Base-by-base conservation (phyloP, 2,888 invertebrate species). In the Epirrhoe alternata region DNA sequence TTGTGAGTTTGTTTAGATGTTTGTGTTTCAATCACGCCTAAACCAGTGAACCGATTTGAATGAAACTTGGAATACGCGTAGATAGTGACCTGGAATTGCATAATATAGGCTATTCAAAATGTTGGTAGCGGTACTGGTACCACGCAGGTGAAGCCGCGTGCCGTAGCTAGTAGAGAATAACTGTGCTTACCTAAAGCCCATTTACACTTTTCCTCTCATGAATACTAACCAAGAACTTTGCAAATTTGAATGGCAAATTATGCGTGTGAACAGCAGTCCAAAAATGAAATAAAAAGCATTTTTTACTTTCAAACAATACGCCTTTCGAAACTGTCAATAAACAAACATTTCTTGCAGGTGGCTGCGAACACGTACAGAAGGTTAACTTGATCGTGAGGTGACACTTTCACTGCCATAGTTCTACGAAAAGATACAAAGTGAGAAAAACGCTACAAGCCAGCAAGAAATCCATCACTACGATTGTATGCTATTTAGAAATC, bases 321-420 rank as follows among this genome's bases (percentile, higher is more conserved):
- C 77, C 82, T 86, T 86, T 86, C 85, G 74, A 78, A 80, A 63
- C 62, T 75, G 70, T 76, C 80, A 75, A 78, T 80, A 76, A 79
- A 77, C 73, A 75, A 80, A 77, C 73, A 77, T 82, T 77, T 83
- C 71, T 89, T 85, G 71, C 92, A 92, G 92, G 83, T 83, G 71
- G 68, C 70, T 77, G 85, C 77, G 83, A 80, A 75, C 83, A 86
- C 86, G 85, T 86, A 83, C 75, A 77, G 75, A 76, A 84, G 84
- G 89, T 86, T 84, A 86, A 82, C 55, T 51, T 72, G 77, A 77
- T 75, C 82, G 79, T 72, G 84, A 85, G 85, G 86, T 87, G 86
- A 86, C 85, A 90, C 91, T 92, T 92, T 92, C 92, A 81, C 90
- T 66, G 63, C 38, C 56, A 56, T 79, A 58, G 54, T 68, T 77